Percentiles rank a stretch among this genome's conserved stretches.
These are phyloP conservation scores for Asteroscopus sphinx DNA, from an alignment of 2,888 invertebrate genomes.

Conservation along the genomic window DNA sequence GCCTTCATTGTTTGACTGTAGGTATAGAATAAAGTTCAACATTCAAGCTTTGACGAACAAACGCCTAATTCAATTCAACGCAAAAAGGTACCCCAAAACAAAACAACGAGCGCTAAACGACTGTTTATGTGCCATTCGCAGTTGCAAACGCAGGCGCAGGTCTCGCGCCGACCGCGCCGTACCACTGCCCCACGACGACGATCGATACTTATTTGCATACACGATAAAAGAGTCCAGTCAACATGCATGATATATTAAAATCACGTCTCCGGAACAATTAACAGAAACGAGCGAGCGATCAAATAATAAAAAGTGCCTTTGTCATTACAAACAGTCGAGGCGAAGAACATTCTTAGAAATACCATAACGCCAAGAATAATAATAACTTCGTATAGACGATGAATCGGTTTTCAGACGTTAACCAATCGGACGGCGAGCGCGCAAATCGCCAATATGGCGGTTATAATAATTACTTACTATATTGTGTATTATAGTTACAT, in stretches of 20 bases:
- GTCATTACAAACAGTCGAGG: conserved; percentile 82
- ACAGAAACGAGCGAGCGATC: conserved; percentile 85
- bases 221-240: conserved; percentile 81
- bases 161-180: conserved; percentile 18
- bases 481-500: conserved; percentile 51
- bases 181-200: conserved; percentile 55
- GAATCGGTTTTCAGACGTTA: conserved; percentile 72
- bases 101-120: conserved; percentile 62
- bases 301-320: conserved; percentile 87
- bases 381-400: conserved; percentile 69
- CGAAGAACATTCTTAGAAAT: conserved; percentile 78
- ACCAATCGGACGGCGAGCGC: conserved; percentile 71
- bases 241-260: conserved; percentile 88
- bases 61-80: conserved; percentile 61
- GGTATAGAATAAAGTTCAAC: conserved; percentile 52
- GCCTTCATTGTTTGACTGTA: conserved; percentile 50
- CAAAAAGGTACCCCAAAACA: conserved; percentile 60
- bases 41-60: conserved; percentile 52
- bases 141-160: conserved; percentile 46
- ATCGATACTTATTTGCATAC: conserved; percentile 82
- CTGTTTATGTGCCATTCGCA: conserved; percentile 66
- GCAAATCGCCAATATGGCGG: conserved; percentile 75
- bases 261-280: conserved; percentile 87
- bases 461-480: conserved; percentile 62
- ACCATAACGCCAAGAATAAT: conserved; percentile 73